Percentiles rank a stretch among this genome's conserved stretches.
Conservation (phyloP, 2,888 invertebrate genomes). For the Psococerastis gibbosa region DNA sequence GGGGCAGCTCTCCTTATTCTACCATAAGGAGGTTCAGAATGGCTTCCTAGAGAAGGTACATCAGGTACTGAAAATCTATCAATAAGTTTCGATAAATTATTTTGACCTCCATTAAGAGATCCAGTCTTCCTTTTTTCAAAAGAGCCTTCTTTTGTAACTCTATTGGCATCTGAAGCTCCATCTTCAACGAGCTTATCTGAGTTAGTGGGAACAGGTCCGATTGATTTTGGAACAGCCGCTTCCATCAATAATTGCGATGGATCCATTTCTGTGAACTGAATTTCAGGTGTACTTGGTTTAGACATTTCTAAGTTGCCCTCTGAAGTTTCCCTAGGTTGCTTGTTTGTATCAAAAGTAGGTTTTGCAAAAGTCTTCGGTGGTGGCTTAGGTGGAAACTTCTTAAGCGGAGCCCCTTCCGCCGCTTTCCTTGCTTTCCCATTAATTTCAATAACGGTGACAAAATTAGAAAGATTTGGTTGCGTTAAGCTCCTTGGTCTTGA, state of each 20-base stretch:
- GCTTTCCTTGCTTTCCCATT: conserved; percentile 38
- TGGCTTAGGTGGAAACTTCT: conserved; percentile 20
- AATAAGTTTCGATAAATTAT: not conserved
- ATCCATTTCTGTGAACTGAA: not conserved
- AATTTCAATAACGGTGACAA: conserved; percentile 77
- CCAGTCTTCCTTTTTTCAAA: no score
- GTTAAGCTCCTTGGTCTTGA: conserved; percentile 10
- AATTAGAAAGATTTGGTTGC: conserved; percentile 37
- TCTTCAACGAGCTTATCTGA: not conserved
- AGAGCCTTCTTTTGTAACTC: no score
- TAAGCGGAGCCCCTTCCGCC: conserved; percentile 17
- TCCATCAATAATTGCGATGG: not conserved
- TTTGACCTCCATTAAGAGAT: not conserved
- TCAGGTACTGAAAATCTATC: not conserved
- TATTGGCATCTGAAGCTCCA: not conserved
- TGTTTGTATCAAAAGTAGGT: conserved; percentile 15
- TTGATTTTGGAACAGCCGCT: not conserved
- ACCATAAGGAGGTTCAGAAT: conserved; percentile 2
- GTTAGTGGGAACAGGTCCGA: not conserved
- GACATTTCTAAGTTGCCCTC: not conserved
- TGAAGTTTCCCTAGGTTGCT: conserved; percentile 5
- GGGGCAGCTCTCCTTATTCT: not conserved
- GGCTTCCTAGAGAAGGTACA: not conserved
- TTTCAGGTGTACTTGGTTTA: not conserved
- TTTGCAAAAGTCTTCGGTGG: conserved; percentile 24